Conservation (phyloP, 1,140 invertebrate genomes). For the Drosophila fuyamai region DNA sequence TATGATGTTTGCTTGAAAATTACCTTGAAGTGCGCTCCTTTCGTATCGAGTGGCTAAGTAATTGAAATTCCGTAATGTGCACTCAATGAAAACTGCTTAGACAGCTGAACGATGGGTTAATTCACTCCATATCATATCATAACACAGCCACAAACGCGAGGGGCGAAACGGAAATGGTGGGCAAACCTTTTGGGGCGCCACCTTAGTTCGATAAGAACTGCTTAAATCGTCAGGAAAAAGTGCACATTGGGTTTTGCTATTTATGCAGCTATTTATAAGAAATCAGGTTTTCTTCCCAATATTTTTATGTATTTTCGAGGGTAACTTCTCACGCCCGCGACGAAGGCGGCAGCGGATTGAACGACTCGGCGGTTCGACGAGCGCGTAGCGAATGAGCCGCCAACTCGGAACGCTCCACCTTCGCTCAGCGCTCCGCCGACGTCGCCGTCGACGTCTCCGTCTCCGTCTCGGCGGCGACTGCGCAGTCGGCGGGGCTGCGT, state of each 20-base stretch:
- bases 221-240: conserved; percentile 4
- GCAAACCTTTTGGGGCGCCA: conserved; percentile 16
- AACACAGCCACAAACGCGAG: conserved; percentile 16
- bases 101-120: conserved; percentile 32
- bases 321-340: conserved; percentile 52
- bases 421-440: conserved; percentile 19
- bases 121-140: conserved; percentile 45
- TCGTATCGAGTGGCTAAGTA: conserved; percentile 38
- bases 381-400: conserved; percentile 69
- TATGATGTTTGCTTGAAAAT: conserved; percentile 25
- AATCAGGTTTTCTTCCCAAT: conserved; percentile 50
- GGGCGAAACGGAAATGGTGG: conserved; percentile 24
- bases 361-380: conserved; percentile 69
- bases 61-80: conserved; percentile 46
- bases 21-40: conserved; percentile 37
- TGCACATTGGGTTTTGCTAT: conserved; percentile 21
- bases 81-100: conserved; percentile 34
- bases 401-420: conserved; percentile 45
- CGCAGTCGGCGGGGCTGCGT: conserved; percentile 6
- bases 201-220: background rate
- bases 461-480: conserved; percentile 4
- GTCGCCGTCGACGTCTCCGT: background rate
- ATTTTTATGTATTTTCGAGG: conserved; percentile 19
- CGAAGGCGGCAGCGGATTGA: conserved; percentile 47
- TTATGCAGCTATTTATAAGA: conserved; percentile 34